These are phyloP conservation scores for Arctia plantaginis DNA, from an alignment of 2,888 invertebrate genomes.

Conservation along the genomic window DNA sequence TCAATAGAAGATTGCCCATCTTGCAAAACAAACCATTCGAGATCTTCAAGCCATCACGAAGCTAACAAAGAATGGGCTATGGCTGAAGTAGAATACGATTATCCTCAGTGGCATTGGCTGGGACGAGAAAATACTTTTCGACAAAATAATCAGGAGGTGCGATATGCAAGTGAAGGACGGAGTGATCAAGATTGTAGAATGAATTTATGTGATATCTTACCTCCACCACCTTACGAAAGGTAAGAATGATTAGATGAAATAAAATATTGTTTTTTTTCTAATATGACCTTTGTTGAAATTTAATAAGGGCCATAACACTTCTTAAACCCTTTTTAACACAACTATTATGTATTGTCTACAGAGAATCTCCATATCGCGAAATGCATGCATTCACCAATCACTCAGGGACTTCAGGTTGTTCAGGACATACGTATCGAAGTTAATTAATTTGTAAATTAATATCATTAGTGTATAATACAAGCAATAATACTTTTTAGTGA, in stretches of 20 bases:
- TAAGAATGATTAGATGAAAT: constrained; percentile 45
- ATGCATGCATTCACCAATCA: constrained; percentile 78
- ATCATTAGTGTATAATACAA: constrained; percentile 82
- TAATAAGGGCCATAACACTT: background rate
- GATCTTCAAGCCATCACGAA: constrained; percentile 81
- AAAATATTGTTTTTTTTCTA: background rate
- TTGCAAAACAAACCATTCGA: constrained; percentile 79
- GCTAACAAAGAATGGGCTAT: constrained; percentile 81
- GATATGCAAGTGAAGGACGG: constrained; percentile 71
- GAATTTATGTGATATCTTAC: constrained; percentile 82
- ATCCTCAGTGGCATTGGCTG: constrained; percentile 84
- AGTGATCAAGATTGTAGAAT: constrained; percentile 80
- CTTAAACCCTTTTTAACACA: background rate
- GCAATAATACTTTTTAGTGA: constrained; percentile 75
- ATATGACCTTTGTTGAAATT: background rate
- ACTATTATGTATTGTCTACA: constrained; percentile 56
- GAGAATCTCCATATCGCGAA: constrained; percentile 80
- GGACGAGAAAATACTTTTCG: constrained; percentile 81
- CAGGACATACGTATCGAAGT: constrained; percentile 79
- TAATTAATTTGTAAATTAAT: constrained; percentile 72
- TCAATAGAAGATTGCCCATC: constrained; percentile 82
- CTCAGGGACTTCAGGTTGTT: constrained; percentile 82
- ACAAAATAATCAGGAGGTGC: constrained; percentile 69
- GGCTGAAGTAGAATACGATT: constrained; percentile 82
- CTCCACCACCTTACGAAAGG: constrained; percentile 83